Evolutionary conservation across 2,888 invertebrate genomes (phyloP), one percentile per base, ranked within the genome.

Genomic region (Autographa pulchrina): DNA sequence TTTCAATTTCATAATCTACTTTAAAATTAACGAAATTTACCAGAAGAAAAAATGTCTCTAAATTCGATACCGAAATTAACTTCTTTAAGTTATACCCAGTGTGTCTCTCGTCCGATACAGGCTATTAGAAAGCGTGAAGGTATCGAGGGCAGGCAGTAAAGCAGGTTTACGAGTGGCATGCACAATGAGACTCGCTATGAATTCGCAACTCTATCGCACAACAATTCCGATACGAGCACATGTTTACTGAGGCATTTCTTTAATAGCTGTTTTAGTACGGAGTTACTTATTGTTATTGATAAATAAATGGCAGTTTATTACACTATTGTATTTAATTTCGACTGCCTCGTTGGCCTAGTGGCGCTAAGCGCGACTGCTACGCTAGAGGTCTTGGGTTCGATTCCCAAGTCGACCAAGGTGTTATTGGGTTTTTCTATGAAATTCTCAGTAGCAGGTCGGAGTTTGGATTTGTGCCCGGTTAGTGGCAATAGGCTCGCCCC

Each of bases 91-190:
- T 59, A 16, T 13, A 16, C 65, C 11, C 61, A 73, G 67, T 81
- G 66, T 82, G 38, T 41, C 25, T 0, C 52, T 9, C 13, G n/a
- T 58, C 74, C 62, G 66, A 70, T 78, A 67, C 18, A 35, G 62
- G 73, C 80, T 82, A 84, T 84, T 80, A 83, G 77, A 73, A 78
- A 64, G 67, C 78, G 74, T 70, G 63, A 74, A 80, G 77, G 77
- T 77, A 72, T 77, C 71, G 72, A 67, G 71, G 65, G 70, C 67
- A 68, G 68, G 74, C 80, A 77, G 75, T 86, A 84, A 86, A 83
- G 74, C 75, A 84, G 52, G 77, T 84, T 85, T 84, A 86, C 86
- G 86, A 85, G 66, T 74, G 65, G 70, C 61, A 65, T 72, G 74
- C 62, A 74, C 79, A 80, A 78, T 78, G 79, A 78, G 76, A 67